These are phyloP conservation scores for Phoebastria nigripes DNA, from an alignment of 2,797 vertebrate genomes.

Conservation along the genomic window DNA sequence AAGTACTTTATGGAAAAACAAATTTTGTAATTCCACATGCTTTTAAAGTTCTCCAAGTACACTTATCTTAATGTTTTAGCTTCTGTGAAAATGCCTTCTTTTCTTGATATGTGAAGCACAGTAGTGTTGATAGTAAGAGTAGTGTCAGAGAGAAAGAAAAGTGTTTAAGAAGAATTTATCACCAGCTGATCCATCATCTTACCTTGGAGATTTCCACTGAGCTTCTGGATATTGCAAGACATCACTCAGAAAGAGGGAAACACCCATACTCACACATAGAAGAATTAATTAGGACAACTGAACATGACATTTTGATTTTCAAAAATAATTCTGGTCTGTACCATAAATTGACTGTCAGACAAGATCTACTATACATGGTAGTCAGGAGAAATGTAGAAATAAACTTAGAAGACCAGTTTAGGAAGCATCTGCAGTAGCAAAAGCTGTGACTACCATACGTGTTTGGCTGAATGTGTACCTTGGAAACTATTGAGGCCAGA, in stretches of 20 bases:
- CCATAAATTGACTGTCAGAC: not conserved
- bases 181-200: not conserved
- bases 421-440: not conserved
- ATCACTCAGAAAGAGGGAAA: not conserved
- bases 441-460: not conserved
- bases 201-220: not conserved
- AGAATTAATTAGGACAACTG: not conserved
- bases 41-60: not conserved
- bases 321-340: not conserved
- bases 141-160: not conserved
- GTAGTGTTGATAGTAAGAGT: not conserved
- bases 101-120: not conserved
- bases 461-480: not conserved
- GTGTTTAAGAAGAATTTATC: not conserved
- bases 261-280: not conserved
- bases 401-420: not conserved
- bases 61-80: not conserved
- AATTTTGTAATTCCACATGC: not conserved
- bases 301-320: not conserved
- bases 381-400: not conserved
- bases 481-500: not conserved
- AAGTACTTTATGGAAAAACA: not conserved
- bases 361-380: not conserved
- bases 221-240: not conserved
- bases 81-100: not conserved